Percentiles rank a stretch among this genome's conserved stretches.
Evolutionary conservation across 2,113 vertebrate genomes (phyloP).

Genomic region (Catharus minimus): DNA sequence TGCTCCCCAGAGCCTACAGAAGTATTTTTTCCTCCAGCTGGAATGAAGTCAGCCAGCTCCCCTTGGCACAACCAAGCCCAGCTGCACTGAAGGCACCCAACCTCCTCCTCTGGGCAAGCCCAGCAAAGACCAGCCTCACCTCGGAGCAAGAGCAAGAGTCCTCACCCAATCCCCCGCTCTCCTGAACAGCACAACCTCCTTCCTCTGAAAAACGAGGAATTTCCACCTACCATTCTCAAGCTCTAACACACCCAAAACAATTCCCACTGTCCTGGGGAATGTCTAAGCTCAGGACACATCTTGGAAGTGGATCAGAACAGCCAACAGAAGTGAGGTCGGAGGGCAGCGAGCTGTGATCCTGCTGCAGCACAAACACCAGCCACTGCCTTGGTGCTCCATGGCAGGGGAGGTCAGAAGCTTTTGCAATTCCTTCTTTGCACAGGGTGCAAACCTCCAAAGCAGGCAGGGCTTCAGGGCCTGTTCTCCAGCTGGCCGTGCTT

Average conservation of each 20-base stretch:
- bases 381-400: not conserved
- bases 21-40: not conserved
- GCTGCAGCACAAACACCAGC: constrained; percentile 2
- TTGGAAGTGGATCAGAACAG: not conserved
- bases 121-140: not conserved
- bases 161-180: not conserved
- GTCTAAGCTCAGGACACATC: not conserved
- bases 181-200: constrained; percentile 4
- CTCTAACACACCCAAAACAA: constrained; percentile 17
- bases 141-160: not conserved
- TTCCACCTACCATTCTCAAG: constrained; percentile 10
- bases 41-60: constrained; percentile 1
- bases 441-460: not conserved
- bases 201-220: constrained; percentile 32
- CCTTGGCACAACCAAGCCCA: not conserved
- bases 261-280: constrained; percentile 13
- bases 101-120: not conserved
- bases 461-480: constrained; percentile 41
- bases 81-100: not conserved
- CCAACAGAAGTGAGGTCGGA: not conserved
- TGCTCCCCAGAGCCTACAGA: constrained; percentile 18
- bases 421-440: constrained; percentile 6
- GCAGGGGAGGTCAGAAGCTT: constrained; percentile 34
- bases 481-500: constrained; percentile 86
- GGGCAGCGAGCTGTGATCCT: not conserved